Conservation (phyloP, 2,113 vertebrate genomes). For the Prochilodus magdalenae region DNA sequence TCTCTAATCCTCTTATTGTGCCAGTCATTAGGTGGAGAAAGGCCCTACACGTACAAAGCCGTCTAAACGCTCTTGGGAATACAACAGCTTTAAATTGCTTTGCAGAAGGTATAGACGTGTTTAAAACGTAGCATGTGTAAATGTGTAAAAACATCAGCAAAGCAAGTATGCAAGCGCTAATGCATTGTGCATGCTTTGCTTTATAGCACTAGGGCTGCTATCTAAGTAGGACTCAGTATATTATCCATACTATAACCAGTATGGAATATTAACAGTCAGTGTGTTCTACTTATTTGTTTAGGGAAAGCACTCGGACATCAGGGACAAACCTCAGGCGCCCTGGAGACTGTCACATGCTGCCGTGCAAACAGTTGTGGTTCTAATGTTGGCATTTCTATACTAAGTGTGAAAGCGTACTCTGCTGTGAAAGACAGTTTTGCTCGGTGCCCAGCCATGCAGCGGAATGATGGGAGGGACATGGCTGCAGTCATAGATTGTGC, state of each 20-base stretch:
- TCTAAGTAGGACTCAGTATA: neutral
- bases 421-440: neutral
- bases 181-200: neutral
- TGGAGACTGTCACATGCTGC: neutral
- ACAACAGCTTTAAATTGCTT: neutral
- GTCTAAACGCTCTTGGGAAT: neutral
- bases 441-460: neutral
- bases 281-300: neutral
- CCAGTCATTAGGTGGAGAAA: slow-evolving; percentile 6
- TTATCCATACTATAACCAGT: neutral
- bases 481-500: neutral
- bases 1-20: slow-evolving; percentile 49
- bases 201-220: neutral
- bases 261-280: neutral
- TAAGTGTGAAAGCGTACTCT: neutral
- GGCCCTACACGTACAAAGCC: neutral
- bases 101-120: neutral
- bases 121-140: neutral
- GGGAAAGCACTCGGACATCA: neutral
- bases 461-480: neutral
- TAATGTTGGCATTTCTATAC: neutral
- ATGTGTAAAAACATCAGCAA: neutral
- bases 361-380: neutral
- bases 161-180: neutral
- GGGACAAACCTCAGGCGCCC: slow-evolving; percentile 5